Percentiles rank a stretch among this genome's conserved stretches.
Conservation (phyloP, 2,797 vertebrate species). For the Amniataba percoides region DNA sequence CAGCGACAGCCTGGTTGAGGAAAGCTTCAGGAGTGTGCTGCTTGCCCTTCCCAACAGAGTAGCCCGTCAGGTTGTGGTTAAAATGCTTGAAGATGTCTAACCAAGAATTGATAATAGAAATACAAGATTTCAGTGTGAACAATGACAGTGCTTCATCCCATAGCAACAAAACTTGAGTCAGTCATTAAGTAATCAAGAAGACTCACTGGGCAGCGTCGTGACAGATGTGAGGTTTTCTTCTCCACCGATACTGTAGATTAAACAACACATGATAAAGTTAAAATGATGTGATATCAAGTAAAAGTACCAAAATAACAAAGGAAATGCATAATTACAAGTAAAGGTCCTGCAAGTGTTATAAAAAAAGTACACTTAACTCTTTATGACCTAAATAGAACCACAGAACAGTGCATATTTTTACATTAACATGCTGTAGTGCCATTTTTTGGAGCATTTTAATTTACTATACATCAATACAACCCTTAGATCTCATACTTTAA, state of each 20-base stretch:
- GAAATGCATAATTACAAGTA: no score
- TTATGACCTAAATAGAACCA: no score
- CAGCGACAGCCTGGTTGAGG: slow-evolving; percentile 91
- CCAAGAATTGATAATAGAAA: neutral
- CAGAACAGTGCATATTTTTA: no score
- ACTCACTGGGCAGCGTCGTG: slow-evolving; percentile 95
- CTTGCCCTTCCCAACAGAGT: slow-evolving; percentile 82
- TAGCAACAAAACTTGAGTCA: neutral
- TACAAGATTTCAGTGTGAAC: neutral
- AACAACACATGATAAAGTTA: neutral
- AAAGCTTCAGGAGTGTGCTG: slow-evolving; percentile 76
- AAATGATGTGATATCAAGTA: neutral
- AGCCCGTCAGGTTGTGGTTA: slow-evolving; percentile 84
- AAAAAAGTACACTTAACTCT: no score
- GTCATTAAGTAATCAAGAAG: neutral
- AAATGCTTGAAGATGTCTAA: slow-evolving; percentile 91
- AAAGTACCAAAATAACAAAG: no score
- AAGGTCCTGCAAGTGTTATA: no score
- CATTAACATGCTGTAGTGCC: no score
- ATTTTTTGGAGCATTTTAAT: no score
- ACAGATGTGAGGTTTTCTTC: slow-evolving; percentile 85
- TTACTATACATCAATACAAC: no score
- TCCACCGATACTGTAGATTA: slow-evolving; percentile 88
- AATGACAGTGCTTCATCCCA: neutral
- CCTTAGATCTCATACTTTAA: no score